These are phyloP conservation scores for Amia ocellicauda DNA, from an alignment of 2,113 vertebrate genomes.

Conservation along the genomic window DNA sequence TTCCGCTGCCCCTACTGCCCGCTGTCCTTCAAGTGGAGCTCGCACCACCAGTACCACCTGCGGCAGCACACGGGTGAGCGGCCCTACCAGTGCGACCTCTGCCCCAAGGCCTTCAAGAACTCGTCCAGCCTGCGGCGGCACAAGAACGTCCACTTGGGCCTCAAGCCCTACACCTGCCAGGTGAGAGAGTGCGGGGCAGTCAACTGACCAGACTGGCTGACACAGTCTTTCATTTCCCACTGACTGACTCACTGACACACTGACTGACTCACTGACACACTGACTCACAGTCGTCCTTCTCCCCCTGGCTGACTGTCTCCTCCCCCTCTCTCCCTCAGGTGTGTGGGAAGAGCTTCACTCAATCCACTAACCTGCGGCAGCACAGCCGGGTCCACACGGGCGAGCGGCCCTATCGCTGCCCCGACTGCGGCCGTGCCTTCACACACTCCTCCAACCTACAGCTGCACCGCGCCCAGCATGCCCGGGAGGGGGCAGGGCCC, in stretches of 20 bases:
- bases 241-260: too few relatives aligned
- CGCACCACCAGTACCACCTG: constrained; percentile 60
- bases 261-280: too few relatives aligned
- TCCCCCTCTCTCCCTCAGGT: too few relatives aligned
- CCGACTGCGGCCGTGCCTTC: constrained; percentile 71
- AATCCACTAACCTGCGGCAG: constrained; percentile 86
- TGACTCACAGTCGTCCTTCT: too few relatives aligned
- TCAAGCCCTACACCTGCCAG: constrained; percentile 79
- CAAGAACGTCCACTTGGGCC: constrained; percentile 84
- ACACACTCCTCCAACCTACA: constrained; percentile 84
- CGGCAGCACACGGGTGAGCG: constrained; percentile 84
- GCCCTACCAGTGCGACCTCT: constrained; percentile 81
- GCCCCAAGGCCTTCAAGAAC: constrained; percentile 91
- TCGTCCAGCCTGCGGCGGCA: constrained; percentile 84
- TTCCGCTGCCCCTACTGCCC: constrained; percentile 85
- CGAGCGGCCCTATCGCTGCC: constrained; percentile 65
- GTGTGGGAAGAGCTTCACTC: constrained; percentile 83
- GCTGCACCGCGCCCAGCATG: constrained; percentile 68
- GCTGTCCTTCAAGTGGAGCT: constrained; percentile 64
- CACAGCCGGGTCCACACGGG: constrained; percentile 87
- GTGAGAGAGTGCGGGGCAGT: too few relatives aligned
- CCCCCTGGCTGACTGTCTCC: too few relatives aligned
- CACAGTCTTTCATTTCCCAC: too few relatives aligned
- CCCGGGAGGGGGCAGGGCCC: constrained; percentile 33
- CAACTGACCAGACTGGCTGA: too few relatives aligned